A percentile compares a stretch with the other conserved stretches of the same genome.
Conservation (phyloP, 2,888 invertebrate species). For the Herminia tarsipennalis region DNA sequence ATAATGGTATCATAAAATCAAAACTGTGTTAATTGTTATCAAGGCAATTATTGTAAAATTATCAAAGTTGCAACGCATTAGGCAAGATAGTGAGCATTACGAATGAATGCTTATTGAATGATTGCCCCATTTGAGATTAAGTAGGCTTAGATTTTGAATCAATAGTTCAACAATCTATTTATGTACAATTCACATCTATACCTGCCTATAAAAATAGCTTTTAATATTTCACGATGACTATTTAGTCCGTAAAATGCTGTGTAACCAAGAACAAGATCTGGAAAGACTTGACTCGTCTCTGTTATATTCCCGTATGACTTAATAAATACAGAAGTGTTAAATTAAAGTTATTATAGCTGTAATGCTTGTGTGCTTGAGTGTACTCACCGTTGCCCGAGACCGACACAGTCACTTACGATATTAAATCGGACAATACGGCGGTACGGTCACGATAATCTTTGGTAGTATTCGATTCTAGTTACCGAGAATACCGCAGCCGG, state of each 20-base stretch:
- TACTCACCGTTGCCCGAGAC: slow-evolving; percentile 56
- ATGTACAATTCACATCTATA: no score
- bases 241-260: no score
- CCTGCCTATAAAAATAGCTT: neutral
- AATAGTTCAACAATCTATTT: no score
- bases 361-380: slow-evolving; percentile 50
- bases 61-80: slow-evolving; percentile 19
- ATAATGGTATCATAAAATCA: slow-evolving; percentile 39
- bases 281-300: no score
- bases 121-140: slow-evolving; percentile 12
- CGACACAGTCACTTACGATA: slow-evolving; percentile 73
- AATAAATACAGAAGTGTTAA: no score
- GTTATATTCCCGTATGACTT: no score
- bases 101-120: slow-evolving; percentile 13
- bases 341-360: slow-evolving; percentile 4
- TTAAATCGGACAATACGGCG: slow-evolving; percentile 74
- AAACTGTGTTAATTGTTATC: slow-evolving; percentile 29
- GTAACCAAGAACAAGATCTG: no score
- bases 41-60: slow-evolving; percentile 25
- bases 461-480: slow-evolving; percentile 73
- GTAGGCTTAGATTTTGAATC: no score
- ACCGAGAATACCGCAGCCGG: slow-evolving; percentile 62
- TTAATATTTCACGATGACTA: neutral
- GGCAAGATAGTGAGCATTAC: slow-evolving; percentile 17
- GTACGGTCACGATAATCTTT: slow-evolving; percentile 73